phyloP scores from a whole-genome alignment of 2,797 vertebrate genomes.

The Tokudaia muenninki region DNA sequence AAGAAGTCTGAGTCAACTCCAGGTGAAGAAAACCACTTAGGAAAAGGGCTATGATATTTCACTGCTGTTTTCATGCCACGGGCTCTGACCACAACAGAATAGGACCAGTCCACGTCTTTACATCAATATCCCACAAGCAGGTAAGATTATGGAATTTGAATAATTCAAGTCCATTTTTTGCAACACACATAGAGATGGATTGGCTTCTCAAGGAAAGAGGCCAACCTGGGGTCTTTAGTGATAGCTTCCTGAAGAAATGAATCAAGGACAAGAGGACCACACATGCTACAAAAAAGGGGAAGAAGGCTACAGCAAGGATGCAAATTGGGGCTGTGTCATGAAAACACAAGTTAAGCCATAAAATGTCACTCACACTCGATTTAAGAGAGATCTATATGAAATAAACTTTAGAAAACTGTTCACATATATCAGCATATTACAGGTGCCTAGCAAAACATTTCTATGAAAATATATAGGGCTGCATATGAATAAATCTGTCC shows the following conservation, averaged over 20 bases:
- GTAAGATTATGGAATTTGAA: background rate
- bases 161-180: conserved; percentile 53
- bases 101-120: background rate
- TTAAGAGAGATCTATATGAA: conserved; percentile 78
- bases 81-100: conserved; percentile 29
- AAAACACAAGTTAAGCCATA: conserved; percentile 82
- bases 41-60: background rate
- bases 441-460: conserved; percentile 75
- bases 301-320: conserved; percentile 50
- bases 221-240: background rate
- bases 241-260: conserved; percentile 21
- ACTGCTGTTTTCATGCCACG: background rate
- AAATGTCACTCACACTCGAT: conserved; percentile 78
- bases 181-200: conserved; percentile 43
- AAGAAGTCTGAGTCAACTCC: background rate
- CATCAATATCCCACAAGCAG: background rate
- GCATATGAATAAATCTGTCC: conserved; percentile 75
- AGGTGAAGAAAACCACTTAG: conserved; percentile 15
- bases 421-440: conserved; percentile 69
- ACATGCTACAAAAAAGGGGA: conserved; percentile 29
- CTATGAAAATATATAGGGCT: conserved; percentile 69
- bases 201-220: conserved; percentile 49
- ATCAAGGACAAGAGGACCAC: background rate
- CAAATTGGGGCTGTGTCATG: conserved; percentile 76
- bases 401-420: conserved; percentile 77